A percentile compares a stretch with the other conserved stretches of the same genome.
phyloP scores from a whole-genome alignment of 2,113 vertebrate genomes.

The Callospermophilus lateralis region DNA sequence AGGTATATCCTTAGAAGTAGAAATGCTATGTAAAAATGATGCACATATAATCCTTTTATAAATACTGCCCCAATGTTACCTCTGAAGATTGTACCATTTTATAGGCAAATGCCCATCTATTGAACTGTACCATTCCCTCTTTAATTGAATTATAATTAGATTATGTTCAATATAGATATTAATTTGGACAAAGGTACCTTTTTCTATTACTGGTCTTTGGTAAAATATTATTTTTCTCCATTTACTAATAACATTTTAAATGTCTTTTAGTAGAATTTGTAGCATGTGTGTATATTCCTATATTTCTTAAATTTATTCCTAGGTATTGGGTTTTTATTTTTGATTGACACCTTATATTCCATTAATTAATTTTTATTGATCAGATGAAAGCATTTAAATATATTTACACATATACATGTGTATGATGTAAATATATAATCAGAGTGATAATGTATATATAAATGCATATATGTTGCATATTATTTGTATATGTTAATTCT shows the following conservation, averaged over 20 bases:
- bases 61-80: neutral
- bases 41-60: neutral
- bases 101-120: neutral
- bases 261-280: constrained; percentile 31
- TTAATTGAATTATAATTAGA: constrained; percentile 7
- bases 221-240: neutral
- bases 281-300: neutral
- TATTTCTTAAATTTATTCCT: constrained; percentile 50
- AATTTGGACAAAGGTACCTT: neutral
- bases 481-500: constrained; percentile 10
- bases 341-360: neutral
- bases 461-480: neutral
- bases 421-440: neutral
- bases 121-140: neutral
- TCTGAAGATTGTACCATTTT: neutral
- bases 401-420: neutral
- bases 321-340: neutral
- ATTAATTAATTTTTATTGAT: neutral
- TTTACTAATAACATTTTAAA: constrained; percentile 4
- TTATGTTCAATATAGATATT: constrained; percentile 27
- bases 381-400: neutral
- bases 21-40: neutral
- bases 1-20: constrained; percentile 13
- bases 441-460: neutral
- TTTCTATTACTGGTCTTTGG: neutral